Conservation (phyloP, 2,797 vertebrate species). For the Sebastes kiyomatsui region DNA sequence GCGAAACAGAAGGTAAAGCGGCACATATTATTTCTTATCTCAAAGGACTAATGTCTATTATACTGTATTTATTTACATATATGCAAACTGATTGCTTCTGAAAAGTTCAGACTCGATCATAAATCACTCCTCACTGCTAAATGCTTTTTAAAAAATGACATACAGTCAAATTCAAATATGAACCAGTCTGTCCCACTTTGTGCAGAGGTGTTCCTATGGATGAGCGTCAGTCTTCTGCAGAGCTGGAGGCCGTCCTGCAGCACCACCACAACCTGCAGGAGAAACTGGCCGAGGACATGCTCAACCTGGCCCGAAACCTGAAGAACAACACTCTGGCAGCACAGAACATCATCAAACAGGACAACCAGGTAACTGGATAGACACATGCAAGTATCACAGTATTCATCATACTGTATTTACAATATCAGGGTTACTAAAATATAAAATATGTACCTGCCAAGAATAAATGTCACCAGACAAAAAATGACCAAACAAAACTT, state of each 20-base stretch:
- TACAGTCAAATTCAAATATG: background rate
- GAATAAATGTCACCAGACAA: background rate
- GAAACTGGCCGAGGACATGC: conserved; percentile 96
- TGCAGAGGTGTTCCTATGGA: conserved; percentile 80
- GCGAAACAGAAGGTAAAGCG: conserved; percentile 79
- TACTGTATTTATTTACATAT: background rate
- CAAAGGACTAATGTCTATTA: background rate
- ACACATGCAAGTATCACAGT: background rate
- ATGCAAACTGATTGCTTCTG: background rate
- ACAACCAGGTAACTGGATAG: conserved; percentile 90
- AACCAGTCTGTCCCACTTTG: background rate
- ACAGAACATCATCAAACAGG: conserved; percentile 96
- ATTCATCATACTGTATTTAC: background rate
- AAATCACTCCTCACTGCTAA: background rate
- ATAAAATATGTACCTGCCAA: background rate
- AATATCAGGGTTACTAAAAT: background rate
- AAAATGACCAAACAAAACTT: background rate
- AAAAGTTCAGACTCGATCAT: background rate
- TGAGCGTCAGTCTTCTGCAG: conserved; percentile 90
- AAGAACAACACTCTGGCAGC: conserved; percentile 96
- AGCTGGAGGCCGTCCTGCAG: conserved; percentile 92
- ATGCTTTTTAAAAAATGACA: background rate
- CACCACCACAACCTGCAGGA: conserved; percentile 95
- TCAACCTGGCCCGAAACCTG: conserved; percentile 92
- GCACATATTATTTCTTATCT: background rate